Evolutionary conservation across 2,797 vertebrate genomes (phyloP), one percentile per base, ranked within the genome.

Genomic region (Sebastes steindachneri): DNA sequence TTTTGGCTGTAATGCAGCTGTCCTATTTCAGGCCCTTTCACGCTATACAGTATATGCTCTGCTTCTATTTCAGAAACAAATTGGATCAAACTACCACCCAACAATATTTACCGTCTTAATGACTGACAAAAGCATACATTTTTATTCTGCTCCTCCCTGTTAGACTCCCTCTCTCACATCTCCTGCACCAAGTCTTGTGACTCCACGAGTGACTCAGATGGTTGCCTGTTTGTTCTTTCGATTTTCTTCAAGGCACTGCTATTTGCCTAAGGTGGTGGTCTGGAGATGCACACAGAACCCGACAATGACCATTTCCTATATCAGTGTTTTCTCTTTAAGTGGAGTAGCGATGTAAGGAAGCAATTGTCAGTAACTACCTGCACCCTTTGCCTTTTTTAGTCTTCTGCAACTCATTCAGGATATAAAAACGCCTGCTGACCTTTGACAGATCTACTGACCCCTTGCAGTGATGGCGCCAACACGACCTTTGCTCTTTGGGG

Each of bases 131-230:
- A 7, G 37, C 4, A 57, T 31, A 82, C 37, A 29, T 51, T 71
- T 59, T 58, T 45, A 14, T 68, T 53, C 33, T 37, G 28, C 21
- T 17, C 60, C 53, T 80, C 29, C 62, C 67, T 70, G 29, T 59
- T 59, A 33, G 28, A 69, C 80, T 59, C 17, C 58, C 68, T 25
- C 65, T 23, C 21, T 66, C 68, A 67, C 63, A 54, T 73, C 69
- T 87, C 75, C 80, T 80, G 84, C 69, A 25, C 21, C 25, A 63
- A 29, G 88, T 93, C 90, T 93, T 88, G 88, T 94, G 91, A 93
- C 89, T 75, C 62, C 89, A 88, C 57, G 71, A 83, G 88, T 66
- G 45, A 64, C 85, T 85, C 84, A 75, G 76, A 82, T 75, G 25
- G 54, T 75, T 63, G 82, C 33, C 41, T 91, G 86, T 91, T 88